Conservation (phyloP, 2,797 vertebrate species). For the Phrynocephalus guinanensis region DNA sequence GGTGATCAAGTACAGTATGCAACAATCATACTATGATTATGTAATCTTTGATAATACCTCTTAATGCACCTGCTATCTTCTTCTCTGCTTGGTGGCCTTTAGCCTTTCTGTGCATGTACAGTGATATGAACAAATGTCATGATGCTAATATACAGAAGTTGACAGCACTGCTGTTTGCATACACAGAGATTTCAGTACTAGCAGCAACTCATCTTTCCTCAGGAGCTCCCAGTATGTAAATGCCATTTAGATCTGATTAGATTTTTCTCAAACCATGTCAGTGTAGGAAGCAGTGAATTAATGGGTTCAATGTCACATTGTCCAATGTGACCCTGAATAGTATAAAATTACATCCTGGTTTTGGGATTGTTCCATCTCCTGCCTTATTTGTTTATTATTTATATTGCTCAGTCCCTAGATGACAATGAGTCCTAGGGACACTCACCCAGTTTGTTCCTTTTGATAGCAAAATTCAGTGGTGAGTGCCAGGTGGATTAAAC, state of each 20-base stretch:
- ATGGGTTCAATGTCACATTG: background rate
- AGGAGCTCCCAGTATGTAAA: background rate
- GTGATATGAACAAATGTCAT: conserved; percentile 22
- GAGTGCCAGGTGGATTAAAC: background rate
- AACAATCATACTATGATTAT: conserved; percentile 2
- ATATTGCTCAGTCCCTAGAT: background rate
- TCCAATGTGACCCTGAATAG: background rate
- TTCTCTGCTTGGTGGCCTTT: conserved; percentile 21
- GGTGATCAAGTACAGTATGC: background rate
- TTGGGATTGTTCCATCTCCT: background rate
- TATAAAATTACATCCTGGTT: background rate
- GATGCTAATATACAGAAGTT: conserved; percentile 4
- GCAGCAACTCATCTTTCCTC: background rate
- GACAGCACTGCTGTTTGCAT: background rate
- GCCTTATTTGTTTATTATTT: background rate
- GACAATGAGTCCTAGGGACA: background rate
- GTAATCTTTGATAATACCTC: conserved; percentile 13
- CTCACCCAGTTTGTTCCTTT: background rate
- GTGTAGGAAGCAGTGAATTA: background rate
- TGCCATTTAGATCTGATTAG: conserved; percentile 5
- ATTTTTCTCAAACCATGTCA: background rate
- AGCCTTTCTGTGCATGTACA: background rate
- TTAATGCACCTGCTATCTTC: conserved; percentile 10
- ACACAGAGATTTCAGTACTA: background rate
- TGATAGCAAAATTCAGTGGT: background rate